Base-by-base conservation (phyloP, 2,888 invertebrate species). In the Fragum whitleyi region DNA sequence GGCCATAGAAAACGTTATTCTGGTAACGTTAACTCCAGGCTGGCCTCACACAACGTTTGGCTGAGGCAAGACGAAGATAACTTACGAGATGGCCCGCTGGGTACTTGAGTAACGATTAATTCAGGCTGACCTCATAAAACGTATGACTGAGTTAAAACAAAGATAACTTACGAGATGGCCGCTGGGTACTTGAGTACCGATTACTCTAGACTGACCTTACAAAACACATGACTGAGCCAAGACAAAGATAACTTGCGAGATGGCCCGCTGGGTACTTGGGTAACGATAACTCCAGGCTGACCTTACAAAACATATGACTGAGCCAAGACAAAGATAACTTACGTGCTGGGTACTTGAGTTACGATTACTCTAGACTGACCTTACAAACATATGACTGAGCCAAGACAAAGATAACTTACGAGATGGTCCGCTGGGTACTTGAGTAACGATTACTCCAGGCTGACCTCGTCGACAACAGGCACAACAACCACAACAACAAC, bases 211-310 rank as follows among this genome's bases (percentile, higher is more conserved):
- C n/a, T n/a, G n/a, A n/a, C n/a, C n/a, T n/a, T n/a, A n/a, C n/a
- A n/a, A n/a, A n/a, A n/a, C n/a, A n/a, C n/a, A n/a, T n/a, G n/a
- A n/a, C n/a, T n/a, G n/a, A n/a, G n/a, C n/a, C n/a, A n/a, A n/a
- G n/a, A n/a, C n/a, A n/a, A n/a, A n/a, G n/a, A n/a, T n/a, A n/a
- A 59, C 59, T 28, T 23, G 14, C 59, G 59, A 59, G 26, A 26
- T 16, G 59, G 59, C 16, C 19, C 21, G 19, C 0, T 28, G 0
- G 32, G 32, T 9, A 6, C 5, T 36, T 36, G 9, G 3, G 3
- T 36, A 36, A 36, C 32, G 32, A 36, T 36, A 6, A 9, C 5
- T 59, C 1, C 28, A 9, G 26, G 59, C 9, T 9, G 6, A 26
- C 59, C 6, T 6, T 26, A 26, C 5, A 26, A 23, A 6, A 26